A percentile compares a stretch with the other conserved stretches of the same genome.
phyloP scores from a whole-genome alignment of 2,888 invertebrate genomes.

The Pristionchus arcanus region DNA sequence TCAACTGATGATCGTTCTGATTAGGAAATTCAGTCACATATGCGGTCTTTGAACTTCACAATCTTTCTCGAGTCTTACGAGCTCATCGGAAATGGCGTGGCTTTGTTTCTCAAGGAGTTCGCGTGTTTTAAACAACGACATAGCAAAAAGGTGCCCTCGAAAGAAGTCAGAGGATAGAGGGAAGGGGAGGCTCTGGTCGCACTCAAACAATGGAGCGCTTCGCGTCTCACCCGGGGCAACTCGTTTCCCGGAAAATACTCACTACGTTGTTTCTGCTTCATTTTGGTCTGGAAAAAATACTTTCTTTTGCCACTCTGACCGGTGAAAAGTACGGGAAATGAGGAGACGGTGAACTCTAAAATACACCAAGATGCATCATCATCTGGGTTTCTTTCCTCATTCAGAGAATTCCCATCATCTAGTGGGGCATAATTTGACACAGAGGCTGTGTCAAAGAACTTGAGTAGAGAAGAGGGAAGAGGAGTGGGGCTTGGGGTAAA shows the following conservation, averaged over 20 bases:
- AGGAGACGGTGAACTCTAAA: too few relatives aligned
- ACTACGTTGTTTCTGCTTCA: not conserved
- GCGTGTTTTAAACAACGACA: not conserved
- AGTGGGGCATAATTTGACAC: not conserved
- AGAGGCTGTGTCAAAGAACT: not conserved
- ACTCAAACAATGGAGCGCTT: conserved; percentile 8
- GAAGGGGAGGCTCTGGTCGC: not conserved
- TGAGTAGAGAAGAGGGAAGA: not conserved
- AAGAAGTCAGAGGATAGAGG: not conserved
- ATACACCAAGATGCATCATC: not conserved
- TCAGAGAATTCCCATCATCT: not conserved
- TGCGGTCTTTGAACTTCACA: not conserved
- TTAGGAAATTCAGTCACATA: too few relatives aligned
- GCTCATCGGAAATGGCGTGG: not conserved
- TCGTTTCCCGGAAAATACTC: not conserved
- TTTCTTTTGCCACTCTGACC: too few relatives aligned
- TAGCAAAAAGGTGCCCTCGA: not conserved
- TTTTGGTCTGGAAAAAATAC: not conserved
- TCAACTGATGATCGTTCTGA: too few relatives aligned
- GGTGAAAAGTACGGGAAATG: too few relatives aligned
- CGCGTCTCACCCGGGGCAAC: not conserved
- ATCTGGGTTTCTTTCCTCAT: not conserved
- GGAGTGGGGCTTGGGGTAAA: not conserved
- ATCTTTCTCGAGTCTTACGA: not conserved
- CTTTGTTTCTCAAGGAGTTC: not conserved